A percentile compares a stretch with the other conserved stretches of the same genome.
Evolutionary conservation across 2,113 vertebrate genomes (phyloP).

Genomic region (Leptosomus discolor): DNA sequence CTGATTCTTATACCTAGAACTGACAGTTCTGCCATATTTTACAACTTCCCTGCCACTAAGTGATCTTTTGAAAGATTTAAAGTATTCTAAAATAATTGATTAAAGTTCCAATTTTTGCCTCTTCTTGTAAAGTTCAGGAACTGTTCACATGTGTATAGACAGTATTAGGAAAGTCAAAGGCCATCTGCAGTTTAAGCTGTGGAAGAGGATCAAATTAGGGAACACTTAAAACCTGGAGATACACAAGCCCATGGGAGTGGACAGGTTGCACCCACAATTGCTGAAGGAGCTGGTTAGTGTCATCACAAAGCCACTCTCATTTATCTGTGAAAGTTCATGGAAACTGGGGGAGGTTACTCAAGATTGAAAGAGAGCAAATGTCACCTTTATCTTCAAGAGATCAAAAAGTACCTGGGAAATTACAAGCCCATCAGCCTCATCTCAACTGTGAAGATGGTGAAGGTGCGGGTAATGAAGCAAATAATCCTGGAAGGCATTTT

Average conservation of each 20-base stretch:
- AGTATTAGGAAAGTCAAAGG: not conserved
- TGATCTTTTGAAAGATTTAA: not conserved
- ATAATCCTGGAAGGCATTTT: not conserved
- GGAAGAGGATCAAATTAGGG: not conserved
- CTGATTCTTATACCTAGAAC: not conserved
- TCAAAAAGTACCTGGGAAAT: not conserved
- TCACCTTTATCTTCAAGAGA: not conserved
- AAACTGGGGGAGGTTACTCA: not conserved
- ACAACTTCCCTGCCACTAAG: not conserved
- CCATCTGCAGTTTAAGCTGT: not conserved
- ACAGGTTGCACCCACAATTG: not conserved
- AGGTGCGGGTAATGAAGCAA: not conserved
- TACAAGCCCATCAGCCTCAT: not conserved
- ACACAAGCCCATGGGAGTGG: rapidly evolving
- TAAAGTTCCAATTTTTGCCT: not conserved
- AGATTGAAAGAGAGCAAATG: not conserved
- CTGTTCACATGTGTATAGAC: not conserved
- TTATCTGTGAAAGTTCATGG: not conserved
- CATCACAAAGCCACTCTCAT: rapidly evolving
- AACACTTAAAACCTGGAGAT: not conserved
- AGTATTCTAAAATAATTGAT: not conserved
- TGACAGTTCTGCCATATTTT: not conserved
- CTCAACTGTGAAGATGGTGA: not conserved
- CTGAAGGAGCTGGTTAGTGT: not conserved
- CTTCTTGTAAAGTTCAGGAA: not conserved